Base-by-base conservation (phyloP, 2,888 invertebrate species). In the Erannis defoliaria region DNA sequence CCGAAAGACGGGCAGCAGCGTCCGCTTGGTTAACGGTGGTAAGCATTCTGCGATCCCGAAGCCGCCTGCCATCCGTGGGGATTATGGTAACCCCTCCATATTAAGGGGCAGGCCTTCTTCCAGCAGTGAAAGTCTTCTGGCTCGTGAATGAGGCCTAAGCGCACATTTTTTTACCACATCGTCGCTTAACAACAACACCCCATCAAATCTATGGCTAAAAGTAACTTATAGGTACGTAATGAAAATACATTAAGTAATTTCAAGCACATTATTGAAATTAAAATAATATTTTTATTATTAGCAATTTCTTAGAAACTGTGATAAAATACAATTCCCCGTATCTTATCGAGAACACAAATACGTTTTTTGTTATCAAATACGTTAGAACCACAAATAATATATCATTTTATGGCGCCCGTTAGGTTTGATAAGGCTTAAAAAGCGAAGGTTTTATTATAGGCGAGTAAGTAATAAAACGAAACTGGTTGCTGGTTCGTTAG, bases 361-460 rank as follows among this genome's bases (percentile, higher is more conserved):
- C 43, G 55, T 64, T 66, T 64, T 67, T 64, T 67, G 67, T 69
- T 69, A 69, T 71, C 71, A 67, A 69, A 60, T 66, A 64, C 63
- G 65, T 67, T 68, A 62, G 53, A 61, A 66, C 64, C 35, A 64
- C 66, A 66, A 51, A 62, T 65, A 66, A 63, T 71, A 70, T 67
- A 71, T 68, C 59, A 66, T 68, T 73, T 73, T 69, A 73, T 68
- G 63, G 53, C 51, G 57, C 69, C 61, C 68, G 70, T 71, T 71
- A 64, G 62, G 51, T 67, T 69, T 68, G 73, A 73, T 73, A 73
- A 73, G 67, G 61, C 55, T 53, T 63, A 61, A 62, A 67, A 64
- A 68, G 62, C 66, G 55, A 67, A 58, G 66, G 64, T 68, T 73
- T 68, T 68, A 67, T 70, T 62, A 57, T 62, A 55, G 31, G 40